Conservation (phyloP, 1,140 invertebrate species). For the Caerostris extrusa region DNA sequence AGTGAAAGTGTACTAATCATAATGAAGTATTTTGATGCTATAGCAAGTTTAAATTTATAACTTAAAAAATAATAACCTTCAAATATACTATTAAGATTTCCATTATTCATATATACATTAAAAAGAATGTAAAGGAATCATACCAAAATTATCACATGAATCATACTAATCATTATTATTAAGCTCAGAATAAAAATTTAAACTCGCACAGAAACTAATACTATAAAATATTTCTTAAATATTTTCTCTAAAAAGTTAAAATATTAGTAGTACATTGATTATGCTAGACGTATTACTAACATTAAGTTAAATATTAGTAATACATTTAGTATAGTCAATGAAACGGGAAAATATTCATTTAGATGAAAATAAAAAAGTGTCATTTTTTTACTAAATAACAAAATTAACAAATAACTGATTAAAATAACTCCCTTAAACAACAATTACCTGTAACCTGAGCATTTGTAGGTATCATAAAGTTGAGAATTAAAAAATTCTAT, state of each 20-base stretch:
- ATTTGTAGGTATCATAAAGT: not conserved
- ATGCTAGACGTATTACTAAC: not conserved
- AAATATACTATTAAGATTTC: no score
- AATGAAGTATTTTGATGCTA: no score
- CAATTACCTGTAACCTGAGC: conserved; percentile 26
- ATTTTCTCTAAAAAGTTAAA: not conserved
- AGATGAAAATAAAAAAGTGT: not conserved
- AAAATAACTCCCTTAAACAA: not conserved
- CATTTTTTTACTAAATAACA: not conserved
- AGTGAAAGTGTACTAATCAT: no score
- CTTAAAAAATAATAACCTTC: no score
- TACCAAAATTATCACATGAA: no score
- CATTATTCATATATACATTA: no score
- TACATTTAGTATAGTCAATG: not conserved
- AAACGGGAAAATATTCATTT: not conserved
- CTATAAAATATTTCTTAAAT: no score
- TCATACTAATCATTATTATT: no score
- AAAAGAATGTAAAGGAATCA: no score
- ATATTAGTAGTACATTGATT: not conserved
- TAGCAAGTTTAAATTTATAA: no score
- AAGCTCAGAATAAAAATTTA: no score
- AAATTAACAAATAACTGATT: not conserved
- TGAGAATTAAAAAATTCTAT: not conserved
- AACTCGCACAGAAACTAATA: no score
- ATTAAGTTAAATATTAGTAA: not conserved